phyloP scores from a whole-genome alignment of 1,140 invertebrate species.

The Brachionus angularis region DNA sequence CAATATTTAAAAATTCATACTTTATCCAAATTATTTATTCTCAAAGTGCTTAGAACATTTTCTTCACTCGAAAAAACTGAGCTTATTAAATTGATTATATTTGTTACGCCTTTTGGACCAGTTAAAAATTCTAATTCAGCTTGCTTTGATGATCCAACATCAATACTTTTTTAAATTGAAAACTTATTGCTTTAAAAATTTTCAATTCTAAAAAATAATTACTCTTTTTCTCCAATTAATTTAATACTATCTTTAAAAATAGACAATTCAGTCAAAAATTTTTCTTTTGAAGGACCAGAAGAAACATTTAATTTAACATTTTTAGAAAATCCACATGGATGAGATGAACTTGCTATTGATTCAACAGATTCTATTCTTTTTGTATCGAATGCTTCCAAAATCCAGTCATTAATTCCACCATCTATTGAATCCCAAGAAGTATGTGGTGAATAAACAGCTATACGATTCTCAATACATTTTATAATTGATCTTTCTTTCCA shows the following conservation, averaged over 20 bases:
- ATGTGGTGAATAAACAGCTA: conserved; percentile 87
- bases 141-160: background rate
- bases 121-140: conserved; percentile 33
- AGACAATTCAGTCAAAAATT: background rate
- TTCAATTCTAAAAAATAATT: background rate
- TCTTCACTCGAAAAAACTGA: background rate
- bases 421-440: conserved; percentile 61
- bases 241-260: background rate
- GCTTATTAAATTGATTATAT: conserved; percentile 3
- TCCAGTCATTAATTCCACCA: conserved; percentile 40
- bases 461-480: conserved; percentile 74
- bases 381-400: conserved; percentile 38
- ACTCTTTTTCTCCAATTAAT: conserved; percentile 6
- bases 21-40: conserved; percentile 24
- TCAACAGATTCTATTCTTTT: conserved; percentile 37
- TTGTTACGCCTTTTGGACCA: background rate
- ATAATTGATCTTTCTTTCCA: conserved; percentile 80
- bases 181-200: background rate
- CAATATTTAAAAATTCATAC: background rate
- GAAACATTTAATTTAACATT: conserved; percentile 29
- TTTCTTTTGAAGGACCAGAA: background rate
- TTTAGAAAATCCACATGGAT: conserved; percentile 33
- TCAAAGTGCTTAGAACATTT: background rate
- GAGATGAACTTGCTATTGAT: background rate
- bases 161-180: background rate